A percentile compares a stretch with the other conserved stretches of the same genome.
Conservation (phyloP, 2,113 vertebrate genomes). For the Oryzias javanicus region DNA sequence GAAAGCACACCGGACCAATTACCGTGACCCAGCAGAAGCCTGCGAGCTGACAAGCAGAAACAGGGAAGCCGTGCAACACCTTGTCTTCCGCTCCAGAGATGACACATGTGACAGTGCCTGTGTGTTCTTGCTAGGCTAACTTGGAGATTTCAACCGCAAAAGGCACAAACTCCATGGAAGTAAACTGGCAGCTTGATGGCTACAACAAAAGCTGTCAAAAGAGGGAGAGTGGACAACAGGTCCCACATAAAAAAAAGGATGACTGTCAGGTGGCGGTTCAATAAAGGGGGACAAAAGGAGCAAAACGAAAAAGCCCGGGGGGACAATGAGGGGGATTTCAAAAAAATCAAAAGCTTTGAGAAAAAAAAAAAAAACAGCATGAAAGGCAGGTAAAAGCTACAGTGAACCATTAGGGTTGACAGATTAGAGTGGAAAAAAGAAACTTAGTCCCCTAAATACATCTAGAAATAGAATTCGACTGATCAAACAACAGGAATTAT, state of each 20-base stretch:
- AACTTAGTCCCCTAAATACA: conserved; percentile 7
- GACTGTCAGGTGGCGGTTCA: background rate
- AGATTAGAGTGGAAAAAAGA: background rate
- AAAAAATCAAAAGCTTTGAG: too few relatives aligned
- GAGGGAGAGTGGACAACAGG: conserved; percentile 1
- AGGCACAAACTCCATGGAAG: conserved; percentile 25
- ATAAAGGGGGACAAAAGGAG: background rate
- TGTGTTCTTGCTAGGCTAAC: conserved; percentile 12
- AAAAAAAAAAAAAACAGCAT: background rate
- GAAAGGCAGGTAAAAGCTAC: conserved; percentile 11
- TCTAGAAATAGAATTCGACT: conserved; percentile 40
- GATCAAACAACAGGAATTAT: conserved; percentile 1
- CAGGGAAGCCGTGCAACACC: background rate
- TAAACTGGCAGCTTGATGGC: conserved; percentile 24
- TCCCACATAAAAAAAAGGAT: conserved; percentile 12
- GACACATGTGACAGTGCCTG: conserved; percentile 3
- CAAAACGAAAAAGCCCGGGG: background rate
- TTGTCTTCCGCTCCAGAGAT: background rate
- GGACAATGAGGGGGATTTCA: background rate
- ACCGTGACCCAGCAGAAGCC: conserved; percentile 17
- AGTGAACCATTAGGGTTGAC: conserved; percentile 7
- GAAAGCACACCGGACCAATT: conserved; percentile 41
- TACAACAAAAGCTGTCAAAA: conserved; percentile 27
- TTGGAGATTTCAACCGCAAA: conserved; percentile 13
- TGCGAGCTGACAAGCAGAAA: conserved; percentile 21